Base-by-base conservation (phyloP, 2,797 vertebrate species). In the Thaleichthys pacificus region DNA sequence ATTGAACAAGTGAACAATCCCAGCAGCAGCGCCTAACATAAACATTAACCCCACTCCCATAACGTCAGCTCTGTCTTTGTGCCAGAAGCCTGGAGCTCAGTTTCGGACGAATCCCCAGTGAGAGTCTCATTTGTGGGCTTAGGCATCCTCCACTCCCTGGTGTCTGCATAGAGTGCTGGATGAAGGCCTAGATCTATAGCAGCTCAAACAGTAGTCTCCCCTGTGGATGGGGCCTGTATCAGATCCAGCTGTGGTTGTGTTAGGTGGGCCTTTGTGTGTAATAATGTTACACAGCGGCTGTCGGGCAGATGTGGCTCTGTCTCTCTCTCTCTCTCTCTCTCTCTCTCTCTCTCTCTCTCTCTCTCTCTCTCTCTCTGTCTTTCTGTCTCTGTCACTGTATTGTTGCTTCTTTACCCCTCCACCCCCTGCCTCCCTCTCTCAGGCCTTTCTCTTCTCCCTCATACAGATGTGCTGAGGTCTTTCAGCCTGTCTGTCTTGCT, bases 291-390 rank as follows among this genome's bases (percentile, higher is more conserved):
- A 90, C 78, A 83, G 85, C 85, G 89, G 83, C 82, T 80, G 82
- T 89, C 89, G 88, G 84, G 93, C 93, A 94, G 91, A 95, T 92
- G 91, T 88, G 88, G 72, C 79, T 47, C 22, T n/a, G 11, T 47
- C 22, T 26, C 42, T 66, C 51, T 42, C 7, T 4, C 7, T 42
- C 28, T 64, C 75, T 70, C 57, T 49, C 66, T 66, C 61, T 49
- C 69, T 61, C 12, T 65, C 49, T 56, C 49, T 38, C 49, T 69
- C 30, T 21, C 69, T 51, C 47, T 64, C 61, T 71, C 5, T 4
- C 49, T 56, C 22, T 51, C 74, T 72, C 73, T 68, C 74, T 71
- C 76, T 68, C 85, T 68, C 47, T 61, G 3, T 22, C 21, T 77
- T 63, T 67, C 51, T 47, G 38, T 1, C 17, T 61, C 58, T 61